Evolutionary conservation across 1,140 invertebrate genomes (phyloP), one percentile per base, ranked within the genome.

Genomic region (Drosophila sulfurigaster): DNA sequence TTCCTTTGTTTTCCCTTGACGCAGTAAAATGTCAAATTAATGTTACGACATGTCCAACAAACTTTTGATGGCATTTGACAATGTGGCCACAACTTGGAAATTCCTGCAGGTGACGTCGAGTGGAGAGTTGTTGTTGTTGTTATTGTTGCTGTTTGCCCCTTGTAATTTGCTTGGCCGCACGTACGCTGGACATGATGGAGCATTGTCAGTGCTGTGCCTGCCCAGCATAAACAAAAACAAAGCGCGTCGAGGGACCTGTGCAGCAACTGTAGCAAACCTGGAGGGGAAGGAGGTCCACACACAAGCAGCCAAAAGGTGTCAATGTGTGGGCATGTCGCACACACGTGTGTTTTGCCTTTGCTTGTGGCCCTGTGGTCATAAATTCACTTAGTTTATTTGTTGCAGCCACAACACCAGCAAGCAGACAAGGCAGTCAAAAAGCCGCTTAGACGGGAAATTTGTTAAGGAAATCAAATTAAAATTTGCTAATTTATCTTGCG

Each of bases 11-110:
- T 32, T 32, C 43, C 45, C 35, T 67, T 52, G 48, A 28, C 58
- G 85, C 81, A 77, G 81, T 88, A 85, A 88, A 89, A 89, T 89
- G 85, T 88, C 85, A 88, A 88, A 88, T 88, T 88, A 88, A 88
- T 89, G 85, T 88, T 88, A 88, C 85, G 82, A 81, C 85, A 85
- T 89, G 81, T 90, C 83, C 82, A 80, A 72, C 85, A 81, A 48
- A 85, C 75, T 89, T 88, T 81, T 85, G 85, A 85, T 83, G 78
- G 63, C 81, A 72, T 89, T 85, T 89, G 85, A 88, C 85, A 89
- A 88, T 88, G 83, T 79, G 63, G 74, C 20, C 20, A 25, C 20
- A 25, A 83, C 69, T 83, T 74, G 81, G 78, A 90, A 90, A 89
- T 89, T 89, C 85, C 85, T 90, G 81, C 85, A 89, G 85, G 86